Conservation (phyloP, 2,797 vertebrate genomes). For the Sebastes cheni region DNA sequence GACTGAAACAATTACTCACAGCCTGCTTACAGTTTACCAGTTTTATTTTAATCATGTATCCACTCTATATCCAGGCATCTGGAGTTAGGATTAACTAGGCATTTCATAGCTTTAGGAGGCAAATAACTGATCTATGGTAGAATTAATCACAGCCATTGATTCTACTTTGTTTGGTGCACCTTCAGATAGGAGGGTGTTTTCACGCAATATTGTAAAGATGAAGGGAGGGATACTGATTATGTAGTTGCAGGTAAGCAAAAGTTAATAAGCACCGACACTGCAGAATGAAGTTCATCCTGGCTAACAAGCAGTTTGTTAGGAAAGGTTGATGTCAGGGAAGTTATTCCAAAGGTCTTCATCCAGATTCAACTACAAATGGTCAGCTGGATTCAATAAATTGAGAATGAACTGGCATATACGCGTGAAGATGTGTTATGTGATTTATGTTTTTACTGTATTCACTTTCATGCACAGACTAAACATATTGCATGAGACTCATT, state of each 20-base stretch:
- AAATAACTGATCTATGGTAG: not conserved
- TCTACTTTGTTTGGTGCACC: not conserved
- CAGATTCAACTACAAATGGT: not conserved
- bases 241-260: not conserved
- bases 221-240: not conserved
- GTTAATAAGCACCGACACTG: not conserved
- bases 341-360: not conserved
- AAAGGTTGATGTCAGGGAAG: not conserved
- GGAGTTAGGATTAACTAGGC: not conserved
- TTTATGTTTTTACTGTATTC: not conserved
- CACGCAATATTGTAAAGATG: not conserved
- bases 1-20: not conserved
- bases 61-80: not conserved
- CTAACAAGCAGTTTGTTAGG: not conserved
- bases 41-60: not conserved
- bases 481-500: not conserved
- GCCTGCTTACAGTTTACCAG: not conserved
- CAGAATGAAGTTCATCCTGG: not conserved
- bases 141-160: not conserved
- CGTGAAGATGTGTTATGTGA: not conserved
- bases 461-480: not conserved
- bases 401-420: not conserved
- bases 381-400: not conserved
- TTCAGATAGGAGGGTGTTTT: not conserved
- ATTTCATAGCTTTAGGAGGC: not conserved